These are phyloP conservation scores for Drymodes brunneopygia DNA, from an alignment of 2,113 vertebrate genomes.

Conservation along the genomic window DNA sequence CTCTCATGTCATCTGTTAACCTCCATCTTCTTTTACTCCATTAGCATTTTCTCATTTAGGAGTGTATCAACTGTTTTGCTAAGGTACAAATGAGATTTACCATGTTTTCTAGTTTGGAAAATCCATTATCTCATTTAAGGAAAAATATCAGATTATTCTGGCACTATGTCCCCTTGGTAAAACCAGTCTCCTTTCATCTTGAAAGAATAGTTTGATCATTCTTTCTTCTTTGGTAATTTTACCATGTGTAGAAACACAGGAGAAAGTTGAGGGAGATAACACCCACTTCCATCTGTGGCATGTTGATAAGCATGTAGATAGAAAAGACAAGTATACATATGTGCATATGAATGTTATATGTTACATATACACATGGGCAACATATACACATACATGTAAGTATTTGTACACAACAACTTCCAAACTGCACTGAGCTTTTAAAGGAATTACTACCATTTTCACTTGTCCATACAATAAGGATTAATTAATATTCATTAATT, in stretches of 20 bases:
- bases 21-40: not conserved
- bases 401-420: not conserved
- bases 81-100: not conserved
- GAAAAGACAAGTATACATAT: rapidly evolving
- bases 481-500: not conserved
- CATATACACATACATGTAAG: not conserved
- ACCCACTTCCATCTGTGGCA: not conserved
- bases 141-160: not conserved
- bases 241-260: not conserved
- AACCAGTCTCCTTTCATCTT: not conserved
- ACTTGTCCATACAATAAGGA: not conserved
- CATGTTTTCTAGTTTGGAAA: not conserved
- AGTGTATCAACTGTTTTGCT: not conserved
- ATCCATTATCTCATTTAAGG: not conserved
- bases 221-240: not conserved
- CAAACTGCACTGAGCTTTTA: not conserved
- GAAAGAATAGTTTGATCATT: not conserved
- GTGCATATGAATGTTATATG: not conserved
- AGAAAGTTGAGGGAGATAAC: not conserved
- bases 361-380: not conserved
- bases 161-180: not conserved
- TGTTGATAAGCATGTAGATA: not conserved
- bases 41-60: not conserved
- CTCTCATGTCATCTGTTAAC: not conserved
- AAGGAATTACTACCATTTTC: not conserved